Conservation (phyloP, 2,113 vertebrate species). For the Danio rerio region DNA sequence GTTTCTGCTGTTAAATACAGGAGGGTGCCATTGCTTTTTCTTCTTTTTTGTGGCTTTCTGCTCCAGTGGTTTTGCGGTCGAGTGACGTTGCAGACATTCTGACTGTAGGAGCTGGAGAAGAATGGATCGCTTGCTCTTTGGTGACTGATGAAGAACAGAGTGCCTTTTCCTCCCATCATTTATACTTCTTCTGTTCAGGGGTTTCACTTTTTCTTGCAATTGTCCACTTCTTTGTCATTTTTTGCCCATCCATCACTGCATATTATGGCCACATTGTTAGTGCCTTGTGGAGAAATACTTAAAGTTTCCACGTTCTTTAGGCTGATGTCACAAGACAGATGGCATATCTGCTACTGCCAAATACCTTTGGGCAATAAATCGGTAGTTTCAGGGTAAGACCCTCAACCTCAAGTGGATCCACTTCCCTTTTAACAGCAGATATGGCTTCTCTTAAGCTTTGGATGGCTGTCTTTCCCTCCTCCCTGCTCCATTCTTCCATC, state of each 20-base stretch:
- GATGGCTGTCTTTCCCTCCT: slow-evolving; percentile 22
- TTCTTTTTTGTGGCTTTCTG: slow-evolving; percentile 54
- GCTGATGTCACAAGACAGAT: slow-evolving; percentile 13
- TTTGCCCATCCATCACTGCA: neutral
- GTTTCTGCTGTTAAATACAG: slow-evolving; percentile 40
- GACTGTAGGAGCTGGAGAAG: slow-evolving; percentile 13
- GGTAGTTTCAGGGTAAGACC: slow-evolving; percentile 24
- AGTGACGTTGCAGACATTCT: slow-evolving; percentile 31
- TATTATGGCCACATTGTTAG: slow-evolving; percentile 1
- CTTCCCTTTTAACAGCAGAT: slow-evolving; percentile 46
- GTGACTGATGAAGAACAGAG: slow-evolving; percentile 43
- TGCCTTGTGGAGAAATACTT: slow-evolving; percentile 2
- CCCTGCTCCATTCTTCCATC: slow-evolving; percentile 43
- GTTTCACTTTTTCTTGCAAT: neutral
- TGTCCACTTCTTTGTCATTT: neutral
- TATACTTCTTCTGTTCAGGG: slow-evolving; percentile 51
- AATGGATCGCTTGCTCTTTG: slow-evolving; percentile 17
- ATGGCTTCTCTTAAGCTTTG: slow-evolving; percentile 44
- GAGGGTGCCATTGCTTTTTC: neutral
- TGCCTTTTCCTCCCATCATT: neutral
- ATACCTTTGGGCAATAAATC: slow-evolving; percentile 32
- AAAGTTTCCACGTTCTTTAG: slow-evolving; percentile 13
- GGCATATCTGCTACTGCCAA: slow-evolving; percentile 1
- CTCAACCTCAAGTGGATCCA: slow-evolving; percentile 18
- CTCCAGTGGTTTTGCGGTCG: slow-evolving; percentile 38